These are phyloP conservation scores for Graptemys geographica DNA, from an alignment of 2,797 vertebrate genomes.

Conservation along the genomic window DNA sequence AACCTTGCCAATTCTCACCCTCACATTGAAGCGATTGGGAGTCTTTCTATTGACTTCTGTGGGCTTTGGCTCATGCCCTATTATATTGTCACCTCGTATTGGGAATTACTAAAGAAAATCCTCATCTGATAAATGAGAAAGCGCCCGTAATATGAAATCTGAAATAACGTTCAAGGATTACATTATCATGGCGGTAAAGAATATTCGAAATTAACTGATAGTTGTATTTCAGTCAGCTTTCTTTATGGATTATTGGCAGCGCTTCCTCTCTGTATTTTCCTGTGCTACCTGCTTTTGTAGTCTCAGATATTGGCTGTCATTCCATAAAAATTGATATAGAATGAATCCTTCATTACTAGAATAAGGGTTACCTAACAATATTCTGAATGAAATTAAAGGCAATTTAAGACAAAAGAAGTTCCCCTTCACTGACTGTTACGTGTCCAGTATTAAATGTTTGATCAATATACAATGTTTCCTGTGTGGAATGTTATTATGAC, in stretches of 20 bases:
- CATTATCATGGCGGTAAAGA: background rate
- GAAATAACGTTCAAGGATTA: background rate
- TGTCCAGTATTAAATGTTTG: slow-evolving; percentile 34
- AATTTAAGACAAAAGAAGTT: slow-evolving; percentile 10
- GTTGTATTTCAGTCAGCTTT: background rate
- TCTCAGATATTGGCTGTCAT: background rate
- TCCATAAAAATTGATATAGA: background rate
- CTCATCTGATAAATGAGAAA: background rate
- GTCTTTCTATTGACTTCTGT: background rate
- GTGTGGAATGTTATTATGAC: background rate
- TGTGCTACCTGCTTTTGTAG: background rate
- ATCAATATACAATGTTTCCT: background rate
- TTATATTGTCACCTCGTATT: background rate
- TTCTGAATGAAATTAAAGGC: slow-evolving; percentile 50
- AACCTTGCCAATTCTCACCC: background rate
- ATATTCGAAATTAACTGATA: background rate
- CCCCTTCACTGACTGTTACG: background rate
- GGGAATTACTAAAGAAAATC: background rate
- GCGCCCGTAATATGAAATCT: background rate
- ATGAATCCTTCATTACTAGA: slow-evolving; percentile 49
- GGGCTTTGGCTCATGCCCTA: background rate
- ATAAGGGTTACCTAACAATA: slow-evolving; percentile 11
- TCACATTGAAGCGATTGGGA: background rate
- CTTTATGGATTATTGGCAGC: background rate
- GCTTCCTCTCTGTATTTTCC: background rate